phyloP scores from a whole-genome alignment of 1,140 invertebrate species.

The Leptinotarsa defecta region DNA sequence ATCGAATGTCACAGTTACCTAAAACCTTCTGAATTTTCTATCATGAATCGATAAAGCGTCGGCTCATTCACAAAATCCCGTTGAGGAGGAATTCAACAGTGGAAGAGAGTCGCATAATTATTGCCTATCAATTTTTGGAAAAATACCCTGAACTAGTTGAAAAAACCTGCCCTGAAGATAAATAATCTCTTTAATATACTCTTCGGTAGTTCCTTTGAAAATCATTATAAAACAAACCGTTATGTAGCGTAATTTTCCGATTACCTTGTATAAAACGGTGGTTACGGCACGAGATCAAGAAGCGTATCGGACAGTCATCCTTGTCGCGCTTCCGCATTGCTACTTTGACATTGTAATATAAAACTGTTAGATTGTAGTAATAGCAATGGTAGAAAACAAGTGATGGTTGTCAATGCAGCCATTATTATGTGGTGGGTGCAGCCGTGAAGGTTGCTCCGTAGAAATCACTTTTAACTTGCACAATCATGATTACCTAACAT shows the following conservation, averaged over 20 bases:
- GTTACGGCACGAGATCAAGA: neutral
- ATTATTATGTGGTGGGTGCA: slow-evolving; percentile 18
- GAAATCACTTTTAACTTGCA: slow-evolving; percentile 12
- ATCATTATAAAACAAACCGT: too few relatives aligned
- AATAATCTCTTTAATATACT: too few relatives aligned
- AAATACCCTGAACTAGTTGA: too few relatives aligned
- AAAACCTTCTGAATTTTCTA: too few relatives aligned
- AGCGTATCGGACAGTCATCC: neutral
- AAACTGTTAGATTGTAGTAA: slow-evolving; percentile 21
- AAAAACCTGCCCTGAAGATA: too few relatives aligned
- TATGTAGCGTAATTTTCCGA: neutral
- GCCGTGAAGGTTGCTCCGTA: slow-evolving; percentile 19
- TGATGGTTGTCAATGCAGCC: slow-evolving; percentile 22
- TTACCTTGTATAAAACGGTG: neutral
- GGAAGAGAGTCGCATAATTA: too few relatives aligned
- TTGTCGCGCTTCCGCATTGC: slow-evolving; percentile 18
- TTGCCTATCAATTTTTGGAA: too few relatives aligned
- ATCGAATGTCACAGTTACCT: too few relatives aligned
- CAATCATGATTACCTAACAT: slow-evolving; percentile 11
- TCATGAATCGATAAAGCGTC: too few relatives aligned
- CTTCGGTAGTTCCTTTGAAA: too few relatives aligned
- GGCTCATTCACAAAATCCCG: too few relatives aligned
- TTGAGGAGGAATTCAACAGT: too few relatives aligned
- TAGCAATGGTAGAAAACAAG: slow-evolving; percentile 10
- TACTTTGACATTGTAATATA: slow-evolving; percentile 22